These are phyloP conservation scores for cat (Felis catus) DNA, from an alignment of 2,113 vertebrate species.

Conservation along the genomic window F.catus_Fca126_mat1.0 CM031426.1:35863501-35864000, in stretches of 20 bases:
- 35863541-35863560: conserved; percentile 46
- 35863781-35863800: too few species aligned
- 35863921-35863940: too few species aligned
- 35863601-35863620: conserved; percentile 28
- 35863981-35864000: too few species aligned
- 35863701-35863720: not conserved
- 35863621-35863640: not conserved
- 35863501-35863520: not conserved
- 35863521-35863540: conserved; percentile 52
- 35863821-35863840: too few species aligned
- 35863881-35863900: too few species aligned
- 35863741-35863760: not conserved
- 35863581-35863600: conserved; percentile 59
- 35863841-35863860: too few species aligned
- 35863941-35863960: too few species aligned
- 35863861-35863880: too few species aligned
- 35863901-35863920: too few species aligned
- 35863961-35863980: too few species aligned
- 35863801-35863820: too few species aligned
- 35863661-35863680: conserved; percentile 33
- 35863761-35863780: too few species aligned
- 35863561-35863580: conserved; percentile 67
- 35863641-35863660: not conserved
- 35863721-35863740: not conserved
- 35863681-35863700: not conserved